Evolutionary conservation across 1,140 invertebrate species (phyloP), one percentile per base, ranked within the genome.

Genomic region (Berghia stephanieae): DNA sequence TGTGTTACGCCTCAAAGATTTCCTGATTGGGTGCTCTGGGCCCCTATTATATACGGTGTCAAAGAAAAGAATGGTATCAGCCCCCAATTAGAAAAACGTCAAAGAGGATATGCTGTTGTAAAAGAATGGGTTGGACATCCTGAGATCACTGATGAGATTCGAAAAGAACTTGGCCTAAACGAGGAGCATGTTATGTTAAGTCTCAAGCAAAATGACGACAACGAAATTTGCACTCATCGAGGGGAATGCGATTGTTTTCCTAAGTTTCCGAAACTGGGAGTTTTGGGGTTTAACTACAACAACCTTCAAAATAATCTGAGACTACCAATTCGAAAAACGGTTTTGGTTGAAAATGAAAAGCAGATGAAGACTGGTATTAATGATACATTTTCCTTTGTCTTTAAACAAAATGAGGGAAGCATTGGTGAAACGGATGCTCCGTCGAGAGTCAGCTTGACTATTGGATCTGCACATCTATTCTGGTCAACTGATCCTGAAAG

Each of bases 71-170:
- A 63, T 27, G 72, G 55, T 24, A 38, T 75, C 42, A 27, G n/a
- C 1, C 16, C 27, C 3, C 60, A n/a, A 1, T 43, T 63, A 31
- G 63, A 52, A 8, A 34, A 57, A 3, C 4, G 40, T n/a, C 34
- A 75, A 36, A 38, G 27, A 34, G 74, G 74, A 1, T 68, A 42
- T 36, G 49, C 36, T 27, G 52, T 76, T 1, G 40, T 67, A 16
- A 68, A n/a, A 1, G 74, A 76, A 8, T 76, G 74, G 74, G n/a
- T 76, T 18, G 74, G 74, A 27, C 49, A 6, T 46, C 74, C 74
- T 3, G 63, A 76, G 38, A 63, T 76, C 27, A 76, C 74, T 5
- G 74, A 76, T 43, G 55, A 46, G 8, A 68, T 76, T 2, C 10
- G 42, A 13, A 24, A 68, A 67, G 38, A 68, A 27, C 40, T 76